Conservation (phyloP, 2,113 vertebrate genomes). For the Fulmarus glacialis region DNA sequence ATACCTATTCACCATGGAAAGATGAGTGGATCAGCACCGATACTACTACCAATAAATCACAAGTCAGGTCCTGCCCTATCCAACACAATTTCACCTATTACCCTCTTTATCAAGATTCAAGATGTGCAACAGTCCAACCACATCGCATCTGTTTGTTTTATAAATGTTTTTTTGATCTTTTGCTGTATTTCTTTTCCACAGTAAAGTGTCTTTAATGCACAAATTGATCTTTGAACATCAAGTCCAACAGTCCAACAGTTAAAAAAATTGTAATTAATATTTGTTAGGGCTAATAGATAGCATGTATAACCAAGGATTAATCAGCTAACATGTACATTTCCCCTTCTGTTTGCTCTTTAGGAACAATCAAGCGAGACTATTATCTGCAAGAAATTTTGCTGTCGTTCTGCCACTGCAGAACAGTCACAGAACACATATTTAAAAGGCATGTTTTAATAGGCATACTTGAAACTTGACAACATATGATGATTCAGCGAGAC, state of each 20-base stretch:
- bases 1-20: constrained; percentile 74
- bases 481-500: not conserved
- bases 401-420: not conserved
- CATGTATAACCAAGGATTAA: not conserved
- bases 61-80: not conserved
- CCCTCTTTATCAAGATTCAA: not conserved
- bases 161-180: not conserved
- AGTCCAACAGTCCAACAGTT: not conserved
- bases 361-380: not conserved
- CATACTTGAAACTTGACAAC: not conserved
- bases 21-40: not conserved
- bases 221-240: not conserved
- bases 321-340: not conserved
- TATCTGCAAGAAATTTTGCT: not conserved
- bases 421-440: not conserved
- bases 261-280: not conserved
- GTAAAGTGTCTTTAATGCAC: not conserved
- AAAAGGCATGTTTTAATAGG: not conserved
- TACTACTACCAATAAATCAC: not conserved
- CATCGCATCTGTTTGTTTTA: not conserved
- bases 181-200: not conserved
- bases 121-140: not conserved
- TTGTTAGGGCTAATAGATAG: not conserved
- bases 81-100: not conserved
- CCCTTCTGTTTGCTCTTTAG: not conserved